Evolutionary conservation across 64 coral and sea anemone species (phyloP).

Genomic region (Stichodactyla helianthus): DNA sequence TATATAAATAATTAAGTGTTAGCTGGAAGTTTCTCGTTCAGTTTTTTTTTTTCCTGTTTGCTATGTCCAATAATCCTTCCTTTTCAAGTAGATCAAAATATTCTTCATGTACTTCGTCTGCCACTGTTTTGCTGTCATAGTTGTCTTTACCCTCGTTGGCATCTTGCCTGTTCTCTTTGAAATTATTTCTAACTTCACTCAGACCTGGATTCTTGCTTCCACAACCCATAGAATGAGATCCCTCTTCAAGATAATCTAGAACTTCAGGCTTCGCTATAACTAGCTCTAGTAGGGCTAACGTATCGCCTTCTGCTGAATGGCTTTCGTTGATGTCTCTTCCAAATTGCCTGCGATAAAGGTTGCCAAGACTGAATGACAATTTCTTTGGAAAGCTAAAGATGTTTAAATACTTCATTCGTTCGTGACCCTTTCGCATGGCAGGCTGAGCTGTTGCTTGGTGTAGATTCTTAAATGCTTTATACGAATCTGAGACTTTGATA

Average conservation of each 20-base stretch:
- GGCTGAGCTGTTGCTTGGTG: conserved; percentile 23
- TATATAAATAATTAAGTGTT: not conserved
- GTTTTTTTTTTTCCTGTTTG: not conserved
- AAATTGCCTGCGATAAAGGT: conserved; percentile 28
- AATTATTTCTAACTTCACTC: not conserved
- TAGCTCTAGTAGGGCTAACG: conserved; percentile 45
- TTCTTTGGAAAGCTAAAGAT: not conserved
- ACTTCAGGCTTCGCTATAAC: conserved; percentile 44
- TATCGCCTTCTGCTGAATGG: conserved; percentile 68
- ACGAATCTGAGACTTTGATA: conserved; percentile 45
- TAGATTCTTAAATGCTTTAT: conserved; percentile 49
- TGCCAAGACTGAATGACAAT: conserved; percentile 31
- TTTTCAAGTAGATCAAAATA: conserved; percentile 51
- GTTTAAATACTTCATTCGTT: not conserved
- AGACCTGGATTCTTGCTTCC: not conserved
- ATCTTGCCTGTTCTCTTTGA: not conserved
- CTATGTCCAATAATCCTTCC: conserved; percentile 15
- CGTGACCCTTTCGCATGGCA: not conserved
- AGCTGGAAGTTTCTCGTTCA: not conserved
- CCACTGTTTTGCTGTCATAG: conserved; percentile 12
- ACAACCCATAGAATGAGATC: not conserved
- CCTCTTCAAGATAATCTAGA: conserved; percentile 39
- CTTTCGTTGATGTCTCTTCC: conserved; percentile 39
- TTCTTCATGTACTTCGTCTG: conserved; percentile 40
- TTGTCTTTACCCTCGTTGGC: not conserved